Evolutionary conservation across 2,113 vertebrate genomes (phyloP).

Genomic region (Cettia cetti): DNA sequence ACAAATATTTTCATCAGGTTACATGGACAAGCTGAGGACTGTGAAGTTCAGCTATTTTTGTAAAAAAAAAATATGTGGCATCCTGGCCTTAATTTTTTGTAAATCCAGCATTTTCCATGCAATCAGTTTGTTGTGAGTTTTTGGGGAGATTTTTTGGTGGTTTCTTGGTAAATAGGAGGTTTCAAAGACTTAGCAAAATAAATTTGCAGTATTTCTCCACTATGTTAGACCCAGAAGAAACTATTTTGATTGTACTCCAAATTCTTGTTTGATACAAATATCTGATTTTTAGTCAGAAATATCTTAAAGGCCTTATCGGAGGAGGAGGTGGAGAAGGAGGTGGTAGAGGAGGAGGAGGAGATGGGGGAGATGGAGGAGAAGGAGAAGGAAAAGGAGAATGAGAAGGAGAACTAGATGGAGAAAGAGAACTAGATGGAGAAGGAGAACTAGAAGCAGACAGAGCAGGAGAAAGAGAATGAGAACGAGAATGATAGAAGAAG

Average conservation of each 20-base stretch:
- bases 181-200: background rate
- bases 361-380: too few species aligned
- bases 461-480: too few species aligned
- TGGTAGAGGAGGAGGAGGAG: background rate
- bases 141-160: background rate
- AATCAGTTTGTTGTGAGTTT: background rate
- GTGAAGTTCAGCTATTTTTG: background rate
- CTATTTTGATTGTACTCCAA: background rate
- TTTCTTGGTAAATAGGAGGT: background rate
- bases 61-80: background rate
- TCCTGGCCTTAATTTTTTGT: background rate
- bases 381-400: too few species aligned
- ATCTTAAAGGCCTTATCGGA: background rate
- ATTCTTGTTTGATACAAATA: background rate
- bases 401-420: too few species aligned
- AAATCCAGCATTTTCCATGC: background rate
- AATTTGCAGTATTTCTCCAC: background rate
- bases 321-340: too few species aligned
- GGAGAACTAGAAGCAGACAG: too few species aligned
- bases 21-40: background rate
- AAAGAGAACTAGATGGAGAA: too few species aligned
- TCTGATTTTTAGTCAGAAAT: background rate
- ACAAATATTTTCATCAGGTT: background rate
- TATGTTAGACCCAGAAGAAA: background rate
- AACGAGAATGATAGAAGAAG: accelerated